Base-by-base conservation (phyloP, 2,888 invertebrate species). In the Amphipoea lucens region DNA sequence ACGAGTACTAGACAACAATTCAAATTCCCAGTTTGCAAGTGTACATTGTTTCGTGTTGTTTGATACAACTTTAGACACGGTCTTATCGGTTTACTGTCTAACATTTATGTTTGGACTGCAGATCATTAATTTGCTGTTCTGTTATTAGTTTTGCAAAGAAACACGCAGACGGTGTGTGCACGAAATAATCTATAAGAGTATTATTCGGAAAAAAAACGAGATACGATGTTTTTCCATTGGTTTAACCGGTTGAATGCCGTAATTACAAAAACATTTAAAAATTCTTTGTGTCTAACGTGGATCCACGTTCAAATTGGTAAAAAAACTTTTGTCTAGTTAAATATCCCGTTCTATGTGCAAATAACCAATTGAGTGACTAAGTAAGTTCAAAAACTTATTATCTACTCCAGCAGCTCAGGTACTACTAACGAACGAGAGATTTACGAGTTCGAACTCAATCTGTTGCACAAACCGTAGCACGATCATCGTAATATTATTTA, bases 41-140 rank as follows among this genome's bases (percentile, higher is more conserved):
- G 54, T 62, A 72, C 12, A 65, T 78, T 79, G 72, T 69, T 79
- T 62, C 60, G 14, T 29, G 20, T 60, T 73, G 69, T 74, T 66
- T 71, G 68, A 74, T 79, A 71, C 60, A 73, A 79, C 60, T 84
- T 74, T 17, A 65, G 76, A 74, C 51, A 54, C 54, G 23, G 54
- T 62, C 65, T 71, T 78, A 87, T 87, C 75, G 75, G 84, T 78
- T 71, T 71, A 73, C 62, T 84, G 74, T 76, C 81, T 69, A 71
- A 74, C 75, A 68, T 81, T 75, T 60, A 36, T 74, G 84, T 73
- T 65, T 69, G 36, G 12, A 60, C 62, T 63, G 67, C 73, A 77
- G 57, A 74, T 74, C 68, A 72, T 84, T 78, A 77, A 82, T 87
- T 82, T 79, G 79, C 40, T 60, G 70, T 60, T 74, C 36, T 6